Evolutionary conservation across 2,113 vertebrate species (phyloP).

Genomic region (Callocephalon fimbriatum): DNA sequence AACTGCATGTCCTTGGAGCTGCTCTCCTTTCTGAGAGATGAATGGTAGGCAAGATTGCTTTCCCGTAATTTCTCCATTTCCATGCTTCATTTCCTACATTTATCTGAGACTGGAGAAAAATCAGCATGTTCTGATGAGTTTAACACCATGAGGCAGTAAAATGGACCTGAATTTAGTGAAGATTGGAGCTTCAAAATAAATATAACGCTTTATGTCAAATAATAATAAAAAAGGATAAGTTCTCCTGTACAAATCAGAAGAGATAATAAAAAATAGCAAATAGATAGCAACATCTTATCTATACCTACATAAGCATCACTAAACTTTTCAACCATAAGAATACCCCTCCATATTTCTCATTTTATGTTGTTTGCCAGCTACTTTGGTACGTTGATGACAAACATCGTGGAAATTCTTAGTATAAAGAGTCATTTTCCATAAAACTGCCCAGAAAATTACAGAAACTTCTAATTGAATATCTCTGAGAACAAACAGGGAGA

Average conservation of each 20-base stretch:
- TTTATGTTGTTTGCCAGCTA: conserved; percentile 13
- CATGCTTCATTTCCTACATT: conserved; percentile 71
- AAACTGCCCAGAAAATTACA: conserved; percentile 25
- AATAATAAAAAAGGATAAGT: conserved; percentile 73
- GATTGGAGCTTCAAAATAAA: conserved; percentile 77
- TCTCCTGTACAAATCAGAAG: conserved; percentile 86
- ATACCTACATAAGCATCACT: conserved; percentile 73
- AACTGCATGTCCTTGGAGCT: conserved; percentile 37
- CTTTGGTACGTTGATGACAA: neutral
- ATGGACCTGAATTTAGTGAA: conserved; percentile 72
- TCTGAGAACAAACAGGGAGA: neutral
- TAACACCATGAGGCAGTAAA: conserved; percentile 68
- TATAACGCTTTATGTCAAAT: conserved; percentile 74
- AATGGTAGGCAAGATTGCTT: conserved; percentile 5
- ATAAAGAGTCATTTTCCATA: neutral
- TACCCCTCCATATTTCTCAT: neutral
- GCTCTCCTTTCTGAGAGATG: conserved; percentile 53
- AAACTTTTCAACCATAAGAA: conserved; percentile 43
- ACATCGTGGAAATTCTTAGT: neutral
- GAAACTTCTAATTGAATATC: neutral
- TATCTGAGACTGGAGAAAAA: conserved; percentile 69
- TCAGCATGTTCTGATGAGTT: conserved; percentile 66
- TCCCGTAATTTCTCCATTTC: conserved; percentile 68
- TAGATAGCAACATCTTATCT: conserved; percentile 76
- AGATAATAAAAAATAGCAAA: conserved; percentile 78